Conservation (phyloP, 64 coral and sea anemone species). For the Hydrozoanthus tunicans region DNA sequence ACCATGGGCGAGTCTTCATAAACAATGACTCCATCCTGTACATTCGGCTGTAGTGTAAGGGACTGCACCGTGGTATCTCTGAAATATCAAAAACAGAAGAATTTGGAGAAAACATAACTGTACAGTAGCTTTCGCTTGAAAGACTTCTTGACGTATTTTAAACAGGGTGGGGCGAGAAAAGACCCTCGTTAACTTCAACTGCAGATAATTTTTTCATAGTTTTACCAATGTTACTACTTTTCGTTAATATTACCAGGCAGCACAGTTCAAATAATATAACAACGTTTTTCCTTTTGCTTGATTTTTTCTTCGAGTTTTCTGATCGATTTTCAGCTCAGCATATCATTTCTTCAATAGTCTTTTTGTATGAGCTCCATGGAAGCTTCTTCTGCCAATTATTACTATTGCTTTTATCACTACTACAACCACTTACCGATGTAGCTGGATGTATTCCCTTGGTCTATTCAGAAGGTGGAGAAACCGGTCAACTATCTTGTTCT, state of each 20-base stretch:
- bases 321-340: too few species aligned
- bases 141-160: neutral
- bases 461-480: slow-evolving; percentile 94
- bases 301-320: too few species aligned
- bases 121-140: neutral
- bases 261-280: too few species aligned
- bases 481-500: slow-evolving; percentile 98
- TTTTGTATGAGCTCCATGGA: too few species aligned
- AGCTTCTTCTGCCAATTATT: too few species aligned
- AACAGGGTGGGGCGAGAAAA: neutral
- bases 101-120: neutral
- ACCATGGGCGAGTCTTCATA: slow-evolving; percentile 99
- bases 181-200: too few species aligned
- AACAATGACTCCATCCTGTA: slow-evolving; percentile 97
- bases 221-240: too few species aligned
- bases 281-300: too few species aligned
- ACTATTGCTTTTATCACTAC: too few species aligned
- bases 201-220: too few species aligned
- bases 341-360: too few species aligned
- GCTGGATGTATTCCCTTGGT: slow-evolving; percentile 94
- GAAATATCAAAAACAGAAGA: neutral
- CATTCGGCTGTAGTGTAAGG: slow-evolving; percentile 90
- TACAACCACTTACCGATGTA: slow-evolving; percentile 74
- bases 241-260: too few species aligned
- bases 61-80: slow-evolving; percentile 98